Evolutionary conservation across 2,113 vertebrate species (phyloP), one percentile per base, ranked within the genome.

Genomic region (Etheostoma cragini): DNA sequence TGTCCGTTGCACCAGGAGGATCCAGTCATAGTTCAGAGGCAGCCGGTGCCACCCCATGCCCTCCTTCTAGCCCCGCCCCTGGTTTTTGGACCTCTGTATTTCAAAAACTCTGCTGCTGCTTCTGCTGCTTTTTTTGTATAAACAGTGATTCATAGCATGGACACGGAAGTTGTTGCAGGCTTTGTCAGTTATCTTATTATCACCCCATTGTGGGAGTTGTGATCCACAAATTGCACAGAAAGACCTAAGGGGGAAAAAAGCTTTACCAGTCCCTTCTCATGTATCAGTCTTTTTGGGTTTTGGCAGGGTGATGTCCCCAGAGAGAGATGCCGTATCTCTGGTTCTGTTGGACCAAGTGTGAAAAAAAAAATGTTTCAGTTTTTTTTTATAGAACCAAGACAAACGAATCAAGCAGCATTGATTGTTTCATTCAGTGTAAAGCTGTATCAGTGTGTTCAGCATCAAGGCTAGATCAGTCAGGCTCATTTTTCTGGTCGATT

Each of bases 171-270:
- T 46, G 24, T 49, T 53, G 12, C 7, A 63, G 26, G 50, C 56
- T 64, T 57, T 70, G 57, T 70, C 22, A 17, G 19, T 47, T 47
- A 56, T 78, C 14, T 35, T 47, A 56, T 78, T 63, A 63, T 70
- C 49, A n/a, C 47, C 16, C 46, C 19, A 30, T 22, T 70, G 14
- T 53, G 22, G 22, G 7, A 62, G 47, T 46, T 49, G 47, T 47
- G 47, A 24, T 65, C 50, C 52, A 64, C 35, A 53, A 56, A 52
- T 52, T 78, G 16, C 57, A 53, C 46, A 14, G 38, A 56, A 35
- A 26, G 10, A 49, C 42, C 49, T 38, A 8, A 12, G 45, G 17
- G 17, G 38, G 24, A 13, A 1, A 17, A 35, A 22, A 24, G 26
- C 50, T 57, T 57, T 50, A 79, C 60, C 60, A 47, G 19, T 19